phyloP scores from a whole-genome alignment of 2,113 vertebrate genomes.

The Girardinichthys multiradiatus region DNA sequence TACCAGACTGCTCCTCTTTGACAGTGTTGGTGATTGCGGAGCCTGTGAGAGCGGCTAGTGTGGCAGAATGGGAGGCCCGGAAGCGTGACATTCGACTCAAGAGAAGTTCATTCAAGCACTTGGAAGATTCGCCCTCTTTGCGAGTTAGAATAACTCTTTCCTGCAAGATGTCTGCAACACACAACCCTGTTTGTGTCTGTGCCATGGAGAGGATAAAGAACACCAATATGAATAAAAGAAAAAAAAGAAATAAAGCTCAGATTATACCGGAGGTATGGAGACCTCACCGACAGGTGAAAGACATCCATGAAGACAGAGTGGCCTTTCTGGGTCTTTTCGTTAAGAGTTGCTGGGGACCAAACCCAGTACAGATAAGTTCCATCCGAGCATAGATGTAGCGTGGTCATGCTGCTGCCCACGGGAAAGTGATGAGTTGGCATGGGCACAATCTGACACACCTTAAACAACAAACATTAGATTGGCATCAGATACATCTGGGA shows the following conservation, averaged over 20 bases:
- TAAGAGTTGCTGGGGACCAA: slow-evolving; percentile 97
- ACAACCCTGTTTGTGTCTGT: slow-evolving; percentile 89
- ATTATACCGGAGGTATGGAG: background rate
- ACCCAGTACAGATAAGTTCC: slow-evolving; percentile 98
- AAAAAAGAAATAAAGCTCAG: background rate
- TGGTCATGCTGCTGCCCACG: slow-evolving; percentile 94
- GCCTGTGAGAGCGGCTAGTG: slow-evolving; percentile 94
- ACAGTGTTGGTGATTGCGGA: slow-evolving; percentile 96
- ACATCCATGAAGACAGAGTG: slow-evolving; percentile 99
- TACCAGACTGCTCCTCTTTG: slow-evolving; percentile 98
- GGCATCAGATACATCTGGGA: background rate
- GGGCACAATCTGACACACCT: slow-evolving; percentile 93
- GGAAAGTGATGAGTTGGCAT: slow-evolving; percentile 96
- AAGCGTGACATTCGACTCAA: slow-evolving; percentile 96
- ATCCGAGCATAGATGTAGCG: slow-evolving; percentile 95
- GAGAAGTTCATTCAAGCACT: slow-evolving; percentile 98
- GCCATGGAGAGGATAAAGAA: slow-evolving; percentile 12
- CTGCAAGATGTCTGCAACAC: slow-evolving; percentile 87
- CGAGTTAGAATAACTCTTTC: slow-evolving; percentile 93
- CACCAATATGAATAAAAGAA: background rate
- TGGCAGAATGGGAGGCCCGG: slow-evolving; percentile 94
- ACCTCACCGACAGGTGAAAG: slow-evolving; percentile 90
- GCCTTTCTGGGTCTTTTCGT: slow-evolving; percentile 98
- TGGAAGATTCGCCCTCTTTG: slow-evolving; percentile 97
- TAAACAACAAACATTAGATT: slow-evolving; percentile 13